Evolutionary conservation across 2,113 vertebrate species (phyloP), one percentile per base, ranked within the genome.

Genomic region (Silurus glanis): DNA sequence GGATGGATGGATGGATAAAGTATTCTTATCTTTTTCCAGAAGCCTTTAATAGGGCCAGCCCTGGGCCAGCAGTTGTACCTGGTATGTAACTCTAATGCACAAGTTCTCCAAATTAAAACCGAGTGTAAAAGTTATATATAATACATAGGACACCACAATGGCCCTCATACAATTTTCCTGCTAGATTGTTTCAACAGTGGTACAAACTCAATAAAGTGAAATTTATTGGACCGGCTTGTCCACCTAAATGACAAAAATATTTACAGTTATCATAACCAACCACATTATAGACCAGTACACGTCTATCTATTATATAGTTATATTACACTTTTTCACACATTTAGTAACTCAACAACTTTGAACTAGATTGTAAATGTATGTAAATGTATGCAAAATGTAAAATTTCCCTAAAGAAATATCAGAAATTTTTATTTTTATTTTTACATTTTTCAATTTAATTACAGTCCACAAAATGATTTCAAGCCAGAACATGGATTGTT

Each of bases 51-150:
- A 25, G 74, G 74, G 81, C 83, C 74, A 88, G 85, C 85, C 64
- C 83, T 47, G 16, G 56, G 25, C 49, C 80, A 58, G 72, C 82
- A 67, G 66, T 58, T 6, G 9, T 87, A n/a, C 85, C 91, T 91
- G 94, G 94, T 94, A 1, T 80, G 91, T 91, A 49, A 62, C 45
- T 80, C 13, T 61, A 80, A 85, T 25, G 61, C 56, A 19, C 9
- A n/a, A 9, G 16, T 55, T 25, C 23, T 19, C 9, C 37, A 51
- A 12, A 62, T 9, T 37, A 58, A 74, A 76, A 17, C 71, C 23
- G n/a, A 71, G 28, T 19, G 2, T 71, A 74, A 49, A 28, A 25
- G 49, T 61, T 45, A 47, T 72, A 72, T 72, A 72, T 72, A 72
- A 37, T 25, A 66, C 66, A 37, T 72, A 17, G 7, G 19, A 72